Conservation (phyloP, 2,888 invertebrate genomes). For the Agonopterix heracliana region DNA sequence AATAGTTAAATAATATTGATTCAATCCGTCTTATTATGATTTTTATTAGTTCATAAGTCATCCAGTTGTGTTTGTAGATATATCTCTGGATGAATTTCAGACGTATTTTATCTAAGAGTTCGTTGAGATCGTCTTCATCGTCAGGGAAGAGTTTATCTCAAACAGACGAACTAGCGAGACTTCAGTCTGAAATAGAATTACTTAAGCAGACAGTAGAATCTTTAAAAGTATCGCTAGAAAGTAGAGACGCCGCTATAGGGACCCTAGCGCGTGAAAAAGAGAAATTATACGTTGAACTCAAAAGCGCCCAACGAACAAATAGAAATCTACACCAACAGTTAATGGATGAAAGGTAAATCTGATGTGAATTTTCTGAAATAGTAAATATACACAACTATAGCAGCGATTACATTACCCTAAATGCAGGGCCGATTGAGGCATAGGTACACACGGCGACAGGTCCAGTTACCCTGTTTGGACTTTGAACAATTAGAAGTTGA, state of each 20-base stretch:
- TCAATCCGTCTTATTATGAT: constrained; percentile 11
- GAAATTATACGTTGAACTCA: constrained; percentile 60
- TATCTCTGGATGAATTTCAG: constrained; percentile 34
- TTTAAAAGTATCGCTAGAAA: constrained; percentile 59
- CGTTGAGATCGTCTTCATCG: constrained; percentile 28
- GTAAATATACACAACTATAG: too few species aligned
- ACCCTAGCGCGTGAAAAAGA: constrained; percentile 68
- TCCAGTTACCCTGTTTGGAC: too few species aligned
- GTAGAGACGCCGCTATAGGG: constrained; percentile 63
- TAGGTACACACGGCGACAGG: too few species aligned
- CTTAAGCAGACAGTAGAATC: constrained; percentile 55
- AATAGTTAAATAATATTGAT: constrained; percentile 3
- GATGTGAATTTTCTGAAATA: neutral
- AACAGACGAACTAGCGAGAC: constrained; percentile 36
- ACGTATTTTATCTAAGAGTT: constrained; percentile 35
- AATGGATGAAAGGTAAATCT: constrained; percentile 60
- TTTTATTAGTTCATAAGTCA: constrained; percentile 1
- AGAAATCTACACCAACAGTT: constrained; percentile 68
- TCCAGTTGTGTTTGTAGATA: constrained; percentile 13
- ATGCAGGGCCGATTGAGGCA: too few species aligned
- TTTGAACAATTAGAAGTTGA: too few species aligned
- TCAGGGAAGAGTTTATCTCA: constrained; percentile 23
- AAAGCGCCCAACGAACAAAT: constrained; percentile 62
- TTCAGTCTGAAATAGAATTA: constrained; percentile 51
- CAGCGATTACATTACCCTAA: too few species aligned